phyloP scores from a whole-genome alignment of 2,113 vertebrate genomes.

The Tinamus guttatus region DNA sequence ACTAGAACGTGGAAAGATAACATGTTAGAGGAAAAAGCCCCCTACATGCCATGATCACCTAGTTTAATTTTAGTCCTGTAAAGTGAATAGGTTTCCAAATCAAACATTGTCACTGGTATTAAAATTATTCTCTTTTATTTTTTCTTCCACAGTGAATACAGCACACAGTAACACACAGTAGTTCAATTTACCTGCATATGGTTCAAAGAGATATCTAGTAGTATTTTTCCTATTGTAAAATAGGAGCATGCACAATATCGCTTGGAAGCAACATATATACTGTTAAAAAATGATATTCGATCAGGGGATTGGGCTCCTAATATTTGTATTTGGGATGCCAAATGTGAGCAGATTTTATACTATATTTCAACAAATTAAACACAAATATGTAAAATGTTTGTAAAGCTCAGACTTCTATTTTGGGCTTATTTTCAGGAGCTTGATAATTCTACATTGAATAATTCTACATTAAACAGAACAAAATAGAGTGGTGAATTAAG shows the following conservation, averaged over 20 bases:
- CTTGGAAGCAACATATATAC: conserved; percentile 25
- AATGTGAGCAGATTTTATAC: conserved; percentile 79
- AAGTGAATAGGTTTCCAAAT: conserved; percentile 11
- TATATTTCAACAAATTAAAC: conserved; percentile 82
- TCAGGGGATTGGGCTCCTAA: conserved; percentile 70
- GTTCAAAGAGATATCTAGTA: not conserved
- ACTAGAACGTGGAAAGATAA: not conserved
- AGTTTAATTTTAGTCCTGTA: not conserved
- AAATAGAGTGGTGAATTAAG: conserved; percentile 25
- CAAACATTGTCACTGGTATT: not conserved
- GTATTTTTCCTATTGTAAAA: conserved; percentile 25
- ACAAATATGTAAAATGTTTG: conserved; percentile 81
- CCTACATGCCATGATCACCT: not conserved
- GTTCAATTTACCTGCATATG: not conserved
- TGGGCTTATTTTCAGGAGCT: conserved; percentile 67
- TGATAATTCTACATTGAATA: conserved; percentile 75
- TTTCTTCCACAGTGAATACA: not conserved
- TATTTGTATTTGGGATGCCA: conserved; percentile 81
- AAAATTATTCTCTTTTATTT: not conserved
- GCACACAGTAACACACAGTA: not conserved
- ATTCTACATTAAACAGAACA: conserved; percentile 38
- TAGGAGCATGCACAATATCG: conserved; percentile 32
- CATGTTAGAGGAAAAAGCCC: conserved; percentile 8
- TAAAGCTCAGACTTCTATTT: conserved; percentile 77
- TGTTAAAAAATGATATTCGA: conserved; percentile 69